Base-by-base conservation (phyloP, 2,797 vertebrate species). In the Alauda arvensis region DNA sequence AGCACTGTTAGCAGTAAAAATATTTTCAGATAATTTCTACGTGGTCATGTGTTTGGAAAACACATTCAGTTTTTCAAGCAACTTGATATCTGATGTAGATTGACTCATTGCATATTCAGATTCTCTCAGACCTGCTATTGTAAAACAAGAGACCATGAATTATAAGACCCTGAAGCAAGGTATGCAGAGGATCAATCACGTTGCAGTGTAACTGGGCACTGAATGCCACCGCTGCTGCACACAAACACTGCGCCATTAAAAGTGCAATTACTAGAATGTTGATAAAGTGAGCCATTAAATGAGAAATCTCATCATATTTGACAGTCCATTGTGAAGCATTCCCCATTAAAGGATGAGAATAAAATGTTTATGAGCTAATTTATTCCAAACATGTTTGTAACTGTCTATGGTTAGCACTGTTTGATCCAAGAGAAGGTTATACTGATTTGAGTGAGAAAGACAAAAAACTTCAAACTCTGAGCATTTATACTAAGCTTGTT, bases 331-430 rank as follows among this genome's bases (percentile, higher is more conserved):
- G 71, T 78, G 90, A 94, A 91, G 42, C 34, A 85, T 55, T 94
- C 63, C 63, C 72, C 89, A 87, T 84, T 77, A 88, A 80, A 28
- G 28, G 76, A 86, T 92, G 34, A 57, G 74, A 88, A 95, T 91
- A 95, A 96, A 96, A 88, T 92, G 88, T 91, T 95, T 95, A 94
- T 82, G 87, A 90, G 52, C 60, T 88, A 91, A 91, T 91, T 93
- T 91, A 91, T 89, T 90, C 28, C 80, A 89, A 92, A 68, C 39
- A 61, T 91, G 75, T 93, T 94, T 94, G 68, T 62, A 93, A 87
- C 70, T 92, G 83, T 90, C 90, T 80, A 4, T 29, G 48, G 62
- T 33, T 84, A 90, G 39, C 59, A 31, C 33, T 79, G 52, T 85
- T 82, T 90, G 78, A 92, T 88, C 70, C 77, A 87, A 88, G 75